Evolutionary conservation across 2,888 invertebrate genomes (phyloP).

Genomic region (Heliconius charithonia): DNA sequence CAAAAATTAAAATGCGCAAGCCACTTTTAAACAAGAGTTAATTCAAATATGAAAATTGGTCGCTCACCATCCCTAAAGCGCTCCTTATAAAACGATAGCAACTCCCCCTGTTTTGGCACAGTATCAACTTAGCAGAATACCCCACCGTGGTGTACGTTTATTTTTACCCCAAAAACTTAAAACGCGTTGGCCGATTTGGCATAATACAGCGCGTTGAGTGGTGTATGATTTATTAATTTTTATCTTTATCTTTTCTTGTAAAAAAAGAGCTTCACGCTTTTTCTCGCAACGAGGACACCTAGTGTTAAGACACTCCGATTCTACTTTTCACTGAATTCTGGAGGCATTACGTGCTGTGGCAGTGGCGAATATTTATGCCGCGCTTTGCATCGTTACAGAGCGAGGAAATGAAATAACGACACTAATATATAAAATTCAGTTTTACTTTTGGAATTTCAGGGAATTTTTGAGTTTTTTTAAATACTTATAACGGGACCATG

Average conservation of each 20-base stretch:
- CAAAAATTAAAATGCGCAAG: not conserved
- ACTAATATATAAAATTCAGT: too few relatives aligned
- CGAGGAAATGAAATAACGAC: not conserved
- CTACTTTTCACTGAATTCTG: not conserved
- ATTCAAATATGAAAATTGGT: constrained; percentile 24
- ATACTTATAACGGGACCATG: too few relatives aligned
- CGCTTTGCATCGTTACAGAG: not conserved
- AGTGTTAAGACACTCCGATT: not conserved
- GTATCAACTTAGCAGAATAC: constrained; percentile 44
- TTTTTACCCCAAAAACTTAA: constrained; percentile 52
- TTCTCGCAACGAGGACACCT: not conserved
- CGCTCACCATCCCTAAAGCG: constrained; percentile 25
- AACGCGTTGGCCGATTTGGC: constrained; percentile 56
- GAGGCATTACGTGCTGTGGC: not conserved
- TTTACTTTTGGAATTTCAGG: too few relatives aligned
- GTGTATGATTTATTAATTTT: constrained; percentile 38
- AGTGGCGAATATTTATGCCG: not conserved
- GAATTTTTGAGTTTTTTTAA: too few relatives aligned
- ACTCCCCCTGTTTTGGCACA: constrained; percentile 48
- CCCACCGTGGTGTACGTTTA: constrained; percentile 46
- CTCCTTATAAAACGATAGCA: constrained; percentile 34
- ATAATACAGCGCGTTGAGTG: constrained; percentile 49
- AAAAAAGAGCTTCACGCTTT: not conserved
- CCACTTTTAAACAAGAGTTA: not conserved
- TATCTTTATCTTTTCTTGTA: constrained; percentile 7